These are phyloP conservation scores for Molossus alvarezi DNA, from an alignment of 2,797 vertebrate species.

Conservation along the genomic window DNA sequence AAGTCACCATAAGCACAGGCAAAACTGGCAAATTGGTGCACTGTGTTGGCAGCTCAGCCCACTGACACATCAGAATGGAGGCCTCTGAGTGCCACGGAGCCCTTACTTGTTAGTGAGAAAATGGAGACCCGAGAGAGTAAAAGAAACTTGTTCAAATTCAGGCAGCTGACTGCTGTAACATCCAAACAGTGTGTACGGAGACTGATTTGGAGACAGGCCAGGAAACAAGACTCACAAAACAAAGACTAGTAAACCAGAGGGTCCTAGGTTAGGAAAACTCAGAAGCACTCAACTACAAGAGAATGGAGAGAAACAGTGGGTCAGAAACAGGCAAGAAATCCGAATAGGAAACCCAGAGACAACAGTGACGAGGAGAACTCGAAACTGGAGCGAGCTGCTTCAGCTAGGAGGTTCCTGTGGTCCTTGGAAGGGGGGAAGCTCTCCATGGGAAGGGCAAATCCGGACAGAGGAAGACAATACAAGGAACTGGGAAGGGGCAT, in stretches of 20 bases:
- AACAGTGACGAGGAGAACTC: background rate
- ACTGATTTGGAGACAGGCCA: background rate
- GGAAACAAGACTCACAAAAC: background rate
- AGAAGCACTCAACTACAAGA: background rate
- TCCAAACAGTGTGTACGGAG: background rate
- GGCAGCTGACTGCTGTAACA: background rate
- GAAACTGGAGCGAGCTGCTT: background rate
- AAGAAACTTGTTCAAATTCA: background rate
- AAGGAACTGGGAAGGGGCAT: background rate
- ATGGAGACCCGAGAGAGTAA: background rate
- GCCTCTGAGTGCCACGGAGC: background rate
- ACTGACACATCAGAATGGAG: background rate
- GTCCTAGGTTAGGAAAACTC: background rate
- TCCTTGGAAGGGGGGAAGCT: background rate
- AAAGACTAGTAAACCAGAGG: background rate
- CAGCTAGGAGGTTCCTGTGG: background rate
- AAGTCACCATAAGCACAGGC: background rate
- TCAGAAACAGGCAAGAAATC: background rate
- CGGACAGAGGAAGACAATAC: background rate
- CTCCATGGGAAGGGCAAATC: background rate
- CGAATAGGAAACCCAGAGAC: background rate
- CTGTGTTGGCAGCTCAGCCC: background rate
- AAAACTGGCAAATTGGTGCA: background rate
- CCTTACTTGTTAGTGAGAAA: conserved; percentile 31
- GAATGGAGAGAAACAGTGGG: background rate